Base-by-base conservation (phyloP, 2,888 invertebrate species). In the Amphipoea oculea region DNA sequence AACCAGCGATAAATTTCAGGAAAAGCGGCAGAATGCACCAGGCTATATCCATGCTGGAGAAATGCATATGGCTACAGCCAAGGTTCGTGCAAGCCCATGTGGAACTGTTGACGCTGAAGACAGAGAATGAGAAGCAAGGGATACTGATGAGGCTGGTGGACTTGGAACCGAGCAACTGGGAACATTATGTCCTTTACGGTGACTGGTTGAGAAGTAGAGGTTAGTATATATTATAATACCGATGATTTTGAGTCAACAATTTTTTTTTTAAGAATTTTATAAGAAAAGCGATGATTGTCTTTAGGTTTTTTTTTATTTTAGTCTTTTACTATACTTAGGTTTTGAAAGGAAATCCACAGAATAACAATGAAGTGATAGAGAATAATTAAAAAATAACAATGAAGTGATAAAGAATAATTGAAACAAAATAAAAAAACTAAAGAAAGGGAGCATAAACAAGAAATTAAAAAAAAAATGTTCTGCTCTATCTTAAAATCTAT, bases 161-260 rank as follows among this genome's bases (percentile, higher is more conserved):
- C n/a, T 92, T 98, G 73, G 98, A 98, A 88, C 98, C 98, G 0
- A 95, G 95, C 78, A 98, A 98, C 91, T 98, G 98, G 90, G 98
- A 98, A 91, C 98, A 98, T 92, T 97, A 97, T 70, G 97, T 98
- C n/a, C 97, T 98, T 85, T 98, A 98, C 90, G 98, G 98, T 48
- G 97, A 98, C 86, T 98, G 98, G 98, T 96, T 98, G 63, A 97
- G 97, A 83, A 97, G 97, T 89, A 98, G 97, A 95, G 98, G 98
- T 98, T 92, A 94, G 91, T 84, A 42, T 63, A 12, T n/a, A n/a
- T n/a, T n/a, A n/a, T 17, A 17, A n/a, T 20, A 63, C 7, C 7
- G 7, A 7, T 9, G 36, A 3, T 17, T 1, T 29, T 29, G 14
- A 14, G 14, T 62, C 14, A 14, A 6, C 14, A 14, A 11, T 14